A percentile compares a stretch with the other conserved stretches of the same genome.
These are phyloP conservation scores for Sebastes hubbsi DNA, from an alignment of 2,797 vertebrate species.

Conservation along the genomic window DNA sequence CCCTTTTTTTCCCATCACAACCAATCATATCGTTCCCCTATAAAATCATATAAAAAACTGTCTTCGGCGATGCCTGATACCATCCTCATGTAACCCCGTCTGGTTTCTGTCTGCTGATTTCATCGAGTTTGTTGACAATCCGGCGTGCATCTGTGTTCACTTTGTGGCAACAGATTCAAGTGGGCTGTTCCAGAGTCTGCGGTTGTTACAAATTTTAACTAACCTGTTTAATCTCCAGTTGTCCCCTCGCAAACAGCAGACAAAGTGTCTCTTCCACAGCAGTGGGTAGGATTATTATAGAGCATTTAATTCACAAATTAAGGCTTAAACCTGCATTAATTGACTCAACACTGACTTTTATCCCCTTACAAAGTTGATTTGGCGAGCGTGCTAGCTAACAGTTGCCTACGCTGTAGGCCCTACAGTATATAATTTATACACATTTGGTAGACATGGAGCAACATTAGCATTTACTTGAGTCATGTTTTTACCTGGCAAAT, in stretches of 20 bases:
- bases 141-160: conserved; percentile 72
- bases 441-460: background rate
- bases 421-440: background rate
- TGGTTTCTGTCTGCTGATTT: conserved; percentile 46
- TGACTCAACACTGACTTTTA: background rate
- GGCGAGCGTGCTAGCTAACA: background rate
- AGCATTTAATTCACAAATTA: background rate
- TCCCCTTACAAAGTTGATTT: background rate
- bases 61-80: conserved; percentile 17
- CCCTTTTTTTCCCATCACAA: background rate
- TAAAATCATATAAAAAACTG: background rate
- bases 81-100: conserved; percentile 17
- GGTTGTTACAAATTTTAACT: conserved; percentile 33
- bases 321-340: background rate
- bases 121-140: conserved; percentile 42
- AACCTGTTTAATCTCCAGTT: conserved; percentile 51
- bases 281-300: background rate
- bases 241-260: conserved; percentile 25
- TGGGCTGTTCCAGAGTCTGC: conserved; percentile 48
- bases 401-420: background rate
- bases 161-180: conserved; percentile 68
- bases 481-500: background rate
- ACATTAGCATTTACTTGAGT: background rate
- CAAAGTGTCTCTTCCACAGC: conserved; percentile 1
- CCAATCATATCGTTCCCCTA: background rate